A percentile compares a stretch with the other conserved stretches of the same genome.
Conservation (phyloP, 1,140 invertebrate genomes). For the Micrasema longulum region DNA sequence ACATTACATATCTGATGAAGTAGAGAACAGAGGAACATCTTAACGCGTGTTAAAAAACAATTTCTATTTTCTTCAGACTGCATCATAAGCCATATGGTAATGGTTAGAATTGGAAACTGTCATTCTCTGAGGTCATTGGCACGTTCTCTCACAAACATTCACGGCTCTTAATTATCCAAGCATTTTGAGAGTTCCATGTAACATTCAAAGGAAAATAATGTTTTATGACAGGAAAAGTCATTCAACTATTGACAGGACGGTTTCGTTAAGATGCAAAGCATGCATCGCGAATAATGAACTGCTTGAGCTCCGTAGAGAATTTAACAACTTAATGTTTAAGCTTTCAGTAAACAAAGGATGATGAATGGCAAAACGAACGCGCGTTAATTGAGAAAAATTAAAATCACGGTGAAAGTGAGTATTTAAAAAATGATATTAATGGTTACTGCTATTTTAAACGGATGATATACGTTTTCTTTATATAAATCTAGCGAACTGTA, state of each 20-base stretch:
- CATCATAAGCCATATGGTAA: not conserved
- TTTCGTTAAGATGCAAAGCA: not conserved
- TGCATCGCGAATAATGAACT: conserved; percentile 1
- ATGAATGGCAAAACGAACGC: conserved; percentile 12
- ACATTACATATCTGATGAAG: not conserved
- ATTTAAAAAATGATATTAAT: not conserved
- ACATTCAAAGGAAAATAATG: not conserved
- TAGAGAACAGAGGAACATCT: not conserved
- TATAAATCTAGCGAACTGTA: not conserved
- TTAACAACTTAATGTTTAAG: not conserved
- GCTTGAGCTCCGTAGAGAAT: not conserved
- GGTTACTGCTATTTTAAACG: not conserved
- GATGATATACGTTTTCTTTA: not conserved
- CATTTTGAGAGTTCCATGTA: not conserved
- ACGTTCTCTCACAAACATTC: not conserved
- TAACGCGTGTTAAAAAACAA: not conserved
- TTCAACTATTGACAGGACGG: not conserved
- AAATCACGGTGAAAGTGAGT: not conserved
- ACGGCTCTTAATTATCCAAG: not conserved
- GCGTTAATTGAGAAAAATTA: not conserved
- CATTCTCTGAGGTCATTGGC: not conserved
- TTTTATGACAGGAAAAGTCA: conserved; percentile 25
- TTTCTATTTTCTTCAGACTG: not conserved
- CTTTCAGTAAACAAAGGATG: not conserved
- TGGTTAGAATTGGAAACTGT: not conserved